Percentiles rank a stretch among this genome's conserved stretches.
These are phyloP conservation scores for Gymnoscelis rufifasciata DNA, from an alignment of 2,888 invertebrate species.

Conservation along the genomic window DNA sequence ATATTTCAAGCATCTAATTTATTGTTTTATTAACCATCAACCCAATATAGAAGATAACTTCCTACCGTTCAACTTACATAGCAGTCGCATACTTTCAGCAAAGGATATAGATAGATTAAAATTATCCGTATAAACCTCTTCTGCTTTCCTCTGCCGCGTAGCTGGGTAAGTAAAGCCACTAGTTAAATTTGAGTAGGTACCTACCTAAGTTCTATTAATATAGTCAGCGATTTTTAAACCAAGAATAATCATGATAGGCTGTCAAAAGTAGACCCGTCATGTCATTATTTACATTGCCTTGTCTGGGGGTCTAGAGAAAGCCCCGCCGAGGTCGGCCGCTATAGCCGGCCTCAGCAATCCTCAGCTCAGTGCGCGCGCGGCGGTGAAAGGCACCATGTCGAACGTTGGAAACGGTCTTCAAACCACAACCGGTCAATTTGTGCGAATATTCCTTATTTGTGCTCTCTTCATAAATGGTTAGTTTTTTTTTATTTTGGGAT, in stretches of 20 bases:
- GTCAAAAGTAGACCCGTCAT: not conserved
- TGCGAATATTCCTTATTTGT: conserved; percentile 64
- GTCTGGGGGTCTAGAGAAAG: conserved; percentile 67
- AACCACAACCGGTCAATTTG: conserved; percentile 52
- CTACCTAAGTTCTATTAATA: no score
- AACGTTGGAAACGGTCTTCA: conserved; percentile 44
- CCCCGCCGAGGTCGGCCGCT: conserved; percentile 57
- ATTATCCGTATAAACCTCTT: no score
- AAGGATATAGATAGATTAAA: no score
- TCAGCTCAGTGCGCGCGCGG: conserved; percentile 70
- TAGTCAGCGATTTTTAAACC: no score
- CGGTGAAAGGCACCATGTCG: conserved; percentile 72
- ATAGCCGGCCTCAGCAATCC: conserved; percentile 39
- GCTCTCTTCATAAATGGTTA: conserved; percentile 67
- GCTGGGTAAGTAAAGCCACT: no score
- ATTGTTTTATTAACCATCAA: no score
- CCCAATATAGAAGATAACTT: no score
- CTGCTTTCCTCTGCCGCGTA: no score
- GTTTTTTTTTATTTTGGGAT: conserved; percentile 35
- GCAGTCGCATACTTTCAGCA: no score
- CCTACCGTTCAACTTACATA: no score
- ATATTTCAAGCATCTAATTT: no score
- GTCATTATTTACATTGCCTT: conserved; percentile 37
- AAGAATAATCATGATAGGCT: not conserved
- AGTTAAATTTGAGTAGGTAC: no score